Conservation (phyloP, 2,888 invertebrate species). For the Heliothis peltigera region DNA sequence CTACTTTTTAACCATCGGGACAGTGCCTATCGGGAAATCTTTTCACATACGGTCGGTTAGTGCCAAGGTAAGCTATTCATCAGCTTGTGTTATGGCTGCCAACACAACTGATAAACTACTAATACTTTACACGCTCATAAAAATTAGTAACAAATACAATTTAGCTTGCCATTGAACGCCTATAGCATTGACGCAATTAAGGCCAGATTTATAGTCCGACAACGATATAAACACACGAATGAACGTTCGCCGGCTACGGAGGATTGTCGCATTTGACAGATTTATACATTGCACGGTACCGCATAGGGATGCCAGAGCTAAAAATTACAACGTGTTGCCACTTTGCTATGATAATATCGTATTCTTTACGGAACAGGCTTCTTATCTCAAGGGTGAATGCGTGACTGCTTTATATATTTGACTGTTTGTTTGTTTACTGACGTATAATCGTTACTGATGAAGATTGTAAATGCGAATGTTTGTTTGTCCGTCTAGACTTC, state of each 20-base stretch:
- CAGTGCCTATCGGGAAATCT: too few relatives aligned
- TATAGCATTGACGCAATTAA: slow-evolving; percentile 65
- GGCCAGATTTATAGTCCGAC: slow-evolving; percentile 59
- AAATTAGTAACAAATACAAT: slow-evolving; percentile 34
- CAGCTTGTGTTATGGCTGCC: too few relatives aligned
- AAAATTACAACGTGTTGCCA: slow-evolving; percentile 26
- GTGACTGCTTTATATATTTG: neutral
- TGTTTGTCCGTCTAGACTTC: neutral
- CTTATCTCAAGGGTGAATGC: neutral
- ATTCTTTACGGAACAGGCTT: neutral
- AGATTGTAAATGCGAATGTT: neutral
- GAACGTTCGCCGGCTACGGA: slow-evolving; percentile 51
- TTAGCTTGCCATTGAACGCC: slow-evolving; percentile 52
- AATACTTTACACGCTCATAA: neutral
- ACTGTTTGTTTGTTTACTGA: neutral
- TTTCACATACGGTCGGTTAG: too few relatives aligned
- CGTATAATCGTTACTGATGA: neutral
- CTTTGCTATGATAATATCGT: slow-evolving; percentile 1
- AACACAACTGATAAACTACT: too few relatives aligned
- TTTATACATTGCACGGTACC: slow-evolving; percentile 57
- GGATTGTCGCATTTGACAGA: slow-evolving; percentile 58
- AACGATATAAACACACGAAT: slow-evolving; percentile 66
- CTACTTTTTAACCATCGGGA: too few relatives aligned
- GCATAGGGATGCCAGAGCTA: slow-evolving; percentile 40
- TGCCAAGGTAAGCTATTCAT: too few relatives aligned